Percentiles rank a stretch among this genome's conserved stretches.
phyloP scores from a whole-genome alignment of 2,113 vertebrate genomes.

The Microtus pennsylvanicus region DNA sequence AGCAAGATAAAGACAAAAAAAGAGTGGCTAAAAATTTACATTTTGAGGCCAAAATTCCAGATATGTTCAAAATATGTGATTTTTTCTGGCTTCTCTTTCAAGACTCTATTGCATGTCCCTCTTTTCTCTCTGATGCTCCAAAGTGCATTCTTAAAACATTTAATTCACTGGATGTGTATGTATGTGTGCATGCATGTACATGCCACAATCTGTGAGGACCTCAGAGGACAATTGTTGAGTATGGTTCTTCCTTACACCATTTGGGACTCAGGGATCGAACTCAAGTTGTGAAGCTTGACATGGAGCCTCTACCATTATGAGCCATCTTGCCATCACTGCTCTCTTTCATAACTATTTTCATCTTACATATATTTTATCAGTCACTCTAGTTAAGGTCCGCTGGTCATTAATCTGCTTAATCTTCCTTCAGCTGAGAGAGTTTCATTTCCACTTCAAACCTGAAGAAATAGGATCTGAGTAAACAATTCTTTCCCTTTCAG shows the following conservation, averaged over 20 bases:
- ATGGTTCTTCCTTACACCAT: background rate
- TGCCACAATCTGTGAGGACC: no score
- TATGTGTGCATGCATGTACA: no score
- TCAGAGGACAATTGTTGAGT: background rate
- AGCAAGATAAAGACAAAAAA: background rate
- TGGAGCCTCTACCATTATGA: background rate
- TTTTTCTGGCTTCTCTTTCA: background rate
- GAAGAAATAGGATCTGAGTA: background rate
- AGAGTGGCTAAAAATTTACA: background rate
- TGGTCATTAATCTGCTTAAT: background rate
- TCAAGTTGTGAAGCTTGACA: background rate
- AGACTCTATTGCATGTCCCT: background rate
- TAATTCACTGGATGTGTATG: background rate
- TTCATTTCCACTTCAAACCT: background rate
- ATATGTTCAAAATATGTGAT: background rate
- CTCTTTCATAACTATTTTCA: background rate
- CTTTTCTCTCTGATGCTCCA: background rate
- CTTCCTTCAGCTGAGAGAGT: background rate
- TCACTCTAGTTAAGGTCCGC: background rate
- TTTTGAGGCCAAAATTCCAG: background rate
- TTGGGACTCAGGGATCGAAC: background rate
- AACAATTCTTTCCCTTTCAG: background rate
- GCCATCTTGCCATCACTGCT: background rate
- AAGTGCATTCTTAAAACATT: background rate
- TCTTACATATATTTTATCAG: background rate